Evolutionary conservation across 2,113 vertebrate genomes (phyloP).

Genomic region (Ariopsis seemanni): DNA sequence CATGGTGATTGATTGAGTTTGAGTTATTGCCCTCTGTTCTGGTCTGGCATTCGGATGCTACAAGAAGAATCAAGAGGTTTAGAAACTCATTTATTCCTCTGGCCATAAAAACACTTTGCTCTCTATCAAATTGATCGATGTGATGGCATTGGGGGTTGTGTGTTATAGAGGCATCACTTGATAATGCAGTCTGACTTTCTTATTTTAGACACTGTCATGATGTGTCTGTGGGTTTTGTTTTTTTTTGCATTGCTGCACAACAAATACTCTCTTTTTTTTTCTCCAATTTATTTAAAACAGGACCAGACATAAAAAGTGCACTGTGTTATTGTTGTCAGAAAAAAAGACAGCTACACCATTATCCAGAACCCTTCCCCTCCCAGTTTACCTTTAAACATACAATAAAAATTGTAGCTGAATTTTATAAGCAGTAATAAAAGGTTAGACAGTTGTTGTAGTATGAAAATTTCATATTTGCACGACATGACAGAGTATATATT

Average conservation of each 20-base stretch:
- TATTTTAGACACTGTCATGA: conserved; percentile 13
- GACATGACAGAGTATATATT: background rate
- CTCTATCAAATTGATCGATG: conserved; percentile 28
- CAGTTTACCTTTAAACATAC: background rate
- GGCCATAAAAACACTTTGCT: conserved; percentile 29
- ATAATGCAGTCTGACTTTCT: conserved; percentile 17
- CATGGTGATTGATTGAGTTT: conserved; percentile 26
- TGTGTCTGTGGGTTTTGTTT: background rate
- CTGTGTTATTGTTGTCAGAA: background rate
- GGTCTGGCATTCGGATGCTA: conserved; percentile 16
- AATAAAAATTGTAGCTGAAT: background rate
- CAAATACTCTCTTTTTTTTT: background rate
- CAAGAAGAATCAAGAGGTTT: conserved; percentile 29
- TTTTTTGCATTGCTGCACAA: background rate
- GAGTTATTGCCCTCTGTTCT: conserved; percentile 31
- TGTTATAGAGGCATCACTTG: conserved; percentile 11
- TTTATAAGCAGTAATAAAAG: background rate
- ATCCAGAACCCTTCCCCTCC: background rate
- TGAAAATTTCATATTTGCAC: background rate
- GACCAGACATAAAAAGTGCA: too few relatives aligned
- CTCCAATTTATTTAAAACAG: background rate
- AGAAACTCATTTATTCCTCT: conserved; percentile 32
- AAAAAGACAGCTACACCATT: background rate
- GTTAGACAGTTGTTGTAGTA: background rate
- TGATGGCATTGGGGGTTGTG: conserved; percentile 12